Base-by-base conservation (phyloP, 2,888 invertebrate species). In the Pheosia gnoma region DNA sequence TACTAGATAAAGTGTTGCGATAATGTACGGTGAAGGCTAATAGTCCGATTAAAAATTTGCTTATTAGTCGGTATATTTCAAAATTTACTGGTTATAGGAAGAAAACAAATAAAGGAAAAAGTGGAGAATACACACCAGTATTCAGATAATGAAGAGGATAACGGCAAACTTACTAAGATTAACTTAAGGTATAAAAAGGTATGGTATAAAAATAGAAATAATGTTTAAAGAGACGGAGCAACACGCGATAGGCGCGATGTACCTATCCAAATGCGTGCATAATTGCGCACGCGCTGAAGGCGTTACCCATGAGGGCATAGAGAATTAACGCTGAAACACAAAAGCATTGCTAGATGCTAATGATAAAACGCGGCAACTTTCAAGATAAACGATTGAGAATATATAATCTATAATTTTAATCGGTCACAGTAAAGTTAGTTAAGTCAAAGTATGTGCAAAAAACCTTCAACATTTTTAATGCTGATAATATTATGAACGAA, bases 211-310 rank as follows among this genome's bases (percentile, higher is more conserved):
- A 25, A 25, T 25, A 1, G 0, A 25, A 0, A 25, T 25, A 25
- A 25, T 0, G 25, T 25, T 25, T 25, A 25, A 55, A 55, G 55
- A 39, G 45, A 62, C 58, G 61, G 59, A 36, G 61, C 59, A n/a
- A 39, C 55, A 65, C 58, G 70, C 65, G 64, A 66, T 60, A 60
- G 59, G 59, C 60, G 59, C 55, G 71, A 73, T 75, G 72, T 65
- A 25, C 25, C 25, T 25, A 78, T 75, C 74, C 74, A 72, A 78
- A 78, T 75, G 82, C 84, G 80, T 84, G 74, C 77, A 83, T 84
- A 85, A 86, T 84, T 80, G 81, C 74, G 67, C 69, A 69, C 71
- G 70, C 67, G 72, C 60, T 68, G 67, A 72, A 79, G 83, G 81
- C 81, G 82, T 68, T 77, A 68, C 76, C 66, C 53, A 38, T 71